Percentiles rank a stretch among this genome's conserved stretches.
These are phyloP conservation scores for Trichogramma pretiosum DNA, from an alignment of 1,140 invertebrate genomes.

Conservation along the genomic window DNA sequence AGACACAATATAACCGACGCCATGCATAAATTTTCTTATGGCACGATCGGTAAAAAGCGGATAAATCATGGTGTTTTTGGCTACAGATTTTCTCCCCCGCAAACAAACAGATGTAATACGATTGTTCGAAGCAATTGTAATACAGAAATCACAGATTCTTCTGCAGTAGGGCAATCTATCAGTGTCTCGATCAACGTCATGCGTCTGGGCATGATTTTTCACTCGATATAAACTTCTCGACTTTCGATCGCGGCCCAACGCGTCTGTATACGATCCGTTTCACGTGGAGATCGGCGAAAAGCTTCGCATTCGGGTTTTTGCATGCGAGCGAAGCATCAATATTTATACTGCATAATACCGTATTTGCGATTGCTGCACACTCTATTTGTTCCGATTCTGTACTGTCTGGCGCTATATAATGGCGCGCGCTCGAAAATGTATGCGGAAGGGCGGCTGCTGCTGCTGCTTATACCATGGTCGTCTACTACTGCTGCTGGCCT, in stretches of 20 bases:
- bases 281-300: too few species aligned
- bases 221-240: slow-evolving; percentile 5
- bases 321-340: slow-evolving; percentile 47
- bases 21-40: too few species aligned
- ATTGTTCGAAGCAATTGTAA: too few species aligned
- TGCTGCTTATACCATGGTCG: background rate
- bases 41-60: too few species aligned
- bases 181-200: too few species aligned
- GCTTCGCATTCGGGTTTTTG: slow-evolving; percentile 33
- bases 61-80: too few species aligned
- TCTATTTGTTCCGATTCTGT: slow-evolving; percentile 48
- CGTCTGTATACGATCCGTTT: background rate
- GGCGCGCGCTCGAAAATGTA: slow-evolving; percentile 49
- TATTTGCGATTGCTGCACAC: slow-evolving; percentile 43
- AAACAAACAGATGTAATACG: too few species aligned
- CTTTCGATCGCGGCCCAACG: slow-evolving; percentile 16
- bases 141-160: too few species aligned
- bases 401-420: too few species aligned
- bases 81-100: too few species aligned
- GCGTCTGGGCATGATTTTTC: slow-evolving; percentile 1
- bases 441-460: slow-evolving; percentile 26
- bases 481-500: background rate
- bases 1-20: too few species aligned
- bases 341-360: slow-evolving; percentile 47
- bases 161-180: too few species aligned